Base-by-base conservation (phyloP, 2,888 invertebrate genomes). In the Hyposoter dolosus region DNA sequence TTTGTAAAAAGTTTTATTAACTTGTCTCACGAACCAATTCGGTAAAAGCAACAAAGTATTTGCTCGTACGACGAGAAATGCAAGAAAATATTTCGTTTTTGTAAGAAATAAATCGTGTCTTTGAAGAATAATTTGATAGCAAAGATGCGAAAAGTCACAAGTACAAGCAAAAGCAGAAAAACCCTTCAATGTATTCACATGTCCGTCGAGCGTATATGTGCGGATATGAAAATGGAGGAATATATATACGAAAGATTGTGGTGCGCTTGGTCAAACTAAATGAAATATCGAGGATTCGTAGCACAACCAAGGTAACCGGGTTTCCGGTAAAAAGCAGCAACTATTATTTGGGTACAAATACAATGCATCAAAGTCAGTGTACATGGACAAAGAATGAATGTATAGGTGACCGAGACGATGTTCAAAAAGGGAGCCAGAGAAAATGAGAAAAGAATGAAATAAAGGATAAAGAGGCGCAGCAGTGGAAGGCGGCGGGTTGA, bases 231-330 rank as follows among this genome's bases (percentile, higher is more conserved):
- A 75, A 72, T 65, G 35, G 72, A 68, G 75, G 72, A 82, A 78
- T 66, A 12, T 43, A 45, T 35, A 53, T n/a, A n/a, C 32, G 72
- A 50, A 65, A 60, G 23, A 40, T 43, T 45, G 28, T 50, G 82
- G 50, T 77, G 82, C 28, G 17, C 71, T 60, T 63, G 68, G 35
- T 71, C 72, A 9, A 53, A 71, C 60, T 86, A 77, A 89, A 89
- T 91, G 91, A 91, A 91, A 91, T 90, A 91, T 90, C 88, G 90
- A 82, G 65, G 40, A 84, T 78, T 74, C 50, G 35, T 63, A 15
- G 53, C 69, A 79, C 84, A 87, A 83, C 84, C 85, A 82, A 88
- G 84, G 87, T 84, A 85, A 91, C 89, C 91, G 84, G 89, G 88
- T 89, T 87, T 85, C 69, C 78, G 84, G 79, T 75, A 60, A 68